phyloP scores from a whole-genome alignment of 2,888 invertebrate species.

The Prosopocoilus inquinatus region DNA sequence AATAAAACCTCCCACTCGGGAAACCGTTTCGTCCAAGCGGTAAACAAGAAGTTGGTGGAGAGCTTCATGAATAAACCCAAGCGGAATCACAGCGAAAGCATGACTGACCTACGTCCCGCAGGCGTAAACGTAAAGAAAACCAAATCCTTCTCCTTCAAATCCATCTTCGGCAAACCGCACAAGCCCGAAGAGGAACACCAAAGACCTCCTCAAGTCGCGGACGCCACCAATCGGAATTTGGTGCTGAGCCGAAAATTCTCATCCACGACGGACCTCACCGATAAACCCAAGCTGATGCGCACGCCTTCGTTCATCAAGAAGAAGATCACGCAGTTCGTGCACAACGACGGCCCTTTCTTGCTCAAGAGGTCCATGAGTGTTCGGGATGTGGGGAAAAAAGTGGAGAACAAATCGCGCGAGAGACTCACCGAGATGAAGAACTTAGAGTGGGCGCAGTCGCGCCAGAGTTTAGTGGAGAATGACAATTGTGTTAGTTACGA shows the following conservation, averaged over 20 bases:
- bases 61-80: background rate
- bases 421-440: conserved; percentile 43
- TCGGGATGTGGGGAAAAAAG: conserved; percentile 39
- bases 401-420: conserved; percentile 35
- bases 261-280: conserved; percentile 37
- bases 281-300: conserved; percentile 24
- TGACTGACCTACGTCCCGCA: background rate
- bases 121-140: conserved; percentile 8
- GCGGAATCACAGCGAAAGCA: background rate
- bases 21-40: conserved; percentile 7
- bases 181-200: conserved; percentile 9
- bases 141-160: conserved; percentile 18
- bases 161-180: conserved; percentile 17
- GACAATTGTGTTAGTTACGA: conserved; percentile 58
- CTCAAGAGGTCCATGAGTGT: conserved; percentile 46
- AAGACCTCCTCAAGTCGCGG: background rate
- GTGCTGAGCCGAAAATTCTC: conserved; percentile 18
- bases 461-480: conserved; percentile 56
- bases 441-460: conserved; percentile 54
- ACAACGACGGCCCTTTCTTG: conserved; percentile 40
- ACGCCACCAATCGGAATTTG: conserved; percentile 2
- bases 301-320: conserved; percentile 44
- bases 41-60: conserved; percentile 2
- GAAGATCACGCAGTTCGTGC: conserved; percentile 34
- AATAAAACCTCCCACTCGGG: conserved; percentile 10